A percentile compares a stretch with the other conserved stretches of the same genome.
These are phyloP conservation scores for Stegana nigrithorax DNA, from an alignment of 2,888 invertebrate genomes.

Conservation along the genomic window DNA sequence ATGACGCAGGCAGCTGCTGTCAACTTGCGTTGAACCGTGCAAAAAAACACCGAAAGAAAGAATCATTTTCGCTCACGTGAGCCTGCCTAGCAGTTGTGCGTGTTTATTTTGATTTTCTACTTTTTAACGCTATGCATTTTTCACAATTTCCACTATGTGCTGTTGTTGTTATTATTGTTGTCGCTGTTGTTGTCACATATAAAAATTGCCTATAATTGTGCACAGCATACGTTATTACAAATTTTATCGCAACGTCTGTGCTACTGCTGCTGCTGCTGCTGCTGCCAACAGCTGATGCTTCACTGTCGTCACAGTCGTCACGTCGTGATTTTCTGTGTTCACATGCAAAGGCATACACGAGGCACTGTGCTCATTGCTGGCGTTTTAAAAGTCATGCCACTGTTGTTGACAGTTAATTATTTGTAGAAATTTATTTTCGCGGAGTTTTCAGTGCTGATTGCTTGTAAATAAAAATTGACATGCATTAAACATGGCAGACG, in stretches of 20 bases:
- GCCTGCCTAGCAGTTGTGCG: no score
- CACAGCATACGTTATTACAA: slow-evolving; percentile 15
- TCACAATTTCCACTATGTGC: slow-evolving; percentile 38
- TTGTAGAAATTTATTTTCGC: slow-evolving; percentile 46
- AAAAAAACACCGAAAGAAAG: no score
- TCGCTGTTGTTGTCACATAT: slow-evolving; percentile 25
- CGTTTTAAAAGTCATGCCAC: slow-evolving; percentile 30
- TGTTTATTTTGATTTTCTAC: slow-evolving; percentile 28
- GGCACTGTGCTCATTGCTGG: no score
- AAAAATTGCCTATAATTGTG: slow-evolving; percentile 46
- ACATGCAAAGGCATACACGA: no score
- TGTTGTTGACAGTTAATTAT: slow-evolving; percentile 56
- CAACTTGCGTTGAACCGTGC: slow-evolving; percentile 50
- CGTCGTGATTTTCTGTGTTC: no score
- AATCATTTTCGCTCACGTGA: not conserved
- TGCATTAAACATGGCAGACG: no score
- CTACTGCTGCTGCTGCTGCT: not conserved
- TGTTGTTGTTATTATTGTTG: no score
- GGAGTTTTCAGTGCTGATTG: no score
- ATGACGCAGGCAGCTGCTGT: slow-evolving; percentile 54
- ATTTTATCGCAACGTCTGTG: slow-evolving; percentile 25
- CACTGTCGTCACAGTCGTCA: no score
- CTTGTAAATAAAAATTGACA: no score
- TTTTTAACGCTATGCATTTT: slow-evolving; percentile 40
- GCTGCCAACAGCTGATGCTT: no score